Percentiles rank a stretch among this genome's conserved stretches.
phyloP scores from a whole-genome alignment of 2,797 vertebrate species.

The Vespertilio murinus region DNA sequence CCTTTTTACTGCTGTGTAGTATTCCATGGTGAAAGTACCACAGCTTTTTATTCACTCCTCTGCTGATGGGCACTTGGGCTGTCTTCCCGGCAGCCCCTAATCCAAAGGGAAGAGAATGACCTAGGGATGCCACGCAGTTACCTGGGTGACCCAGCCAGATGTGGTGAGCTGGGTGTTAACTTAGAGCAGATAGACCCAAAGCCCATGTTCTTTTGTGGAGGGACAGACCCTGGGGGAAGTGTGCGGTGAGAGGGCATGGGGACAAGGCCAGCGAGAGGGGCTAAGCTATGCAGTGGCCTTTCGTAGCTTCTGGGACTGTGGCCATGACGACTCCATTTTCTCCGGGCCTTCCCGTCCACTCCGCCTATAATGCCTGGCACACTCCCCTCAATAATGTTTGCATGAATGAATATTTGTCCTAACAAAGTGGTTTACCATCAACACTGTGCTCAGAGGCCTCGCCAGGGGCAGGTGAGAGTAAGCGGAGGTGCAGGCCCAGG shows the following conservation, averaged over 20 bases:
- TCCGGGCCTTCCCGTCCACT: neutral
- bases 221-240: fast-evolving
- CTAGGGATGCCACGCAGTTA: neutral
- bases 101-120: neutral
- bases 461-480: neutral
- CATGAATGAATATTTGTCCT: neutral
- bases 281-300: fast-evolving
- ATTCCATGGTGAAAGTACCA: no score
- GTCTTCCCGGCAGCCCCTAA: neutral
- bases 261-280: fast-evolving
- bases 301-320: neutral
- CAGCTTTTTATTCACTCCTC: no score
- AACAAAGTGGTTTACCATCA: neutral
- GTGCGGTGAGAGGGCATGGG: neutral
- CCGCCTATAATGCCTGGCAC: neutral
- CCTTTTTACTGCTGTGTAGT: no score
- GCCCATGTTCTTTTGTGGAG: neutral
- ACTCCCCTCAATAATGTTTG: neutral
- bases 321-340: neutral
- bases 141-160: neutral
- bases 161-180: neutral
- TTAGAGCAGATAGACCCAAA: neutral
- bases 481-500: no score
- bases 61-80: no score
- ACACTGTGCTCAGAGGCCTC: neutral